These are phyloP conservation scores for Latrodectus hesperus DNA, from an alignment of 2,888 invertebrate species.

Conservation along the genomic window DNA sequence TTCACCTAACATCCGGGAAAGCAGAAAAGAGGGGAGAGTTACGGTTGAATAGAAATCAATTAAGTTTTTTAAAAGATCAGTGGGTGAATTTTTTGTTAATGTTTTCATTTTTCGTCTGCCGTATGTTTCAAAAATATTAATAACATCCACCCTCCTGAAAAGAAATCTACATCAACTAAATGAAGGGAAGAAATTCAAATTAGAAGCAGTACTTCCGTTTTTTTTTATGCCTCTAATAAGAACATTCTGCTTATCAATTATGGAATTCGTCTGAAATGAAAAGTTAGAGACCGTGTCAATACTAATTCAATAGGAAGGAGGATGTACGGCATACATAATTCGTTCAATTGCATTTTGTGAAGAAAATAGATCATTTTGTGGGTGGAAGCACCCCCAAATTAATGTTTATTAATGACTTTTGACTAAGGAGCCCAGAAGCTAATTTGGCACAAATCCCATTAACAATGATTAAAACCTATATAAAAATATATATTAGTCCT, in stretches of 20 bases:
- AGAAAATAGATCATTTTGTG: too few species aligned
- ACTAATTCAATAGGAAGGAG: background rate
- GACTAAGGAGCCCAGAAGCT: too few species aligned
- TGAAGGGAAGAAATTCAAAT: conserved; percentile 2
- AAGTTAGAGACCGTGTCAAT: background rate
- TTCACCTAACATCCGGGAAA: background rate
- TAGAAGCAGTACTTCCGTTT: background rate
- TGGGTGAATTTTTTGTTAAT: background rate
- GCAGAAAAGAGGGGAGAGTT: background rate
- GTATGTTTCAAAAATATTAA: background rate
- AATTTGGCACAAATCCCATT: too few species aligned
- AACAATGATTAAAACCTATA: too few species aligned
- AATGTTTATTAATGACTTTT: too few species aligned
- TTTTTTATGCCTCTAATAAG: background rate
- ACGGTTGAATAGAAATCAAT: conserved; percentile 22
- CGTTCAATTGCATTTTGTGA: too few species aligned
- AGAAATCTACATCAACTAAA: background rate
- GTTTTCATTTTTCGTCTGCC: background rate
- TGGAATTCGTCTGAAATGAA: background rate
- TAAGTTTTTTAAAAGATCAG: background rate
- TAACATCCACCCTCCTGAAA: background rate
- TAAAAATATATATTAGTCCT: too few species aligned
- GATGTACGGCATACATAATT: too few species aligned
- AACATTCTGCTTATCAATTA: background rate
- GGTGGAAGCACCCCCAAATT: too few species aligned